Evolutionary conservation across 1,140 invertebrate species (phyloP), one percentile per base, ranked within the genome.

Genomic region (Batillaria attramentaria): DNA sequence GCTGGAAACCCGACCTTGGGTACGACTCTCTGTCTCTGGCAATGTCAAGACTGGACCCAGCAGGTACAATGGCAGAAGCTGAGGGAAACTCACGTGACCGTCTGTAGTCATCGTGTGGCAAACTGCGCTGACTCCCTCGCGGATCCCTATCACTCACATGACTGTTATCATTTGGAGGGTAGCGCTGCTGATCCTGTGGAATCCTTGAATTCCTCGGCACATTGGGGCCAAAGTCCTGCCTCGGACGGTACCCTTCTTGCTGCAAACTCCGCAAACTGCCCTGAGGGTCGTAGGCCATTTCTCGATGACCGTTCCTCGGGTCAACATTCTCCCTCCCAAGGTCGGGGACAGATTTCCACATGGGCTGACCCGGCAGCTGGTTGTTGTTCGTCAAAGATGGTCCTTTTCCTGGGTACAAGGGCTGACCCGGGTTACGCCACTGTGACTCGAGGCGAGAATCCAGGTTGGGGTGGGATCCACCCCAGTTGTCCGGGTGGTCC

Each of bases 201-300:
- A 39, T 41, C 57, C 73, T 24, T 13, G 39, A 42, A 28, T 75
- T 35, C 33, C 37, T 33, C 20, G n/a, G 37, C 35, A 75, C 18
- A 18, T 39, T 37, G 1, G 28, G 54, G 2, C 5, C 24, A 10
- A 28, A 75, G 6, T 8, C 54, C 54, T 42, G 13, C 35, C 24
- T 18, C 2, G 41, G 16, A 4, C 37, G 6, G 54, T 65, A 37
- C 54, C 33, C 57, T 28, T 75, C 73, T 35, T 5, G 37, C 31
- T 50, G 73, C 57, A 75, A 65, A 33, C 73, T 75, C 18, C 31
- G 73, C 54, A 75, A 35, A 39, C 73, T 75, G n/a, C 73, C 73
- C 18, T 31, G 73, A 13, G 37, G 72, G 33, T 73, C 72, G 24
- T 54, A 24, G 2, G n/a, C 54, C 33, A 5, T 39, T 35, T 65